Base-by-base conservation (phyloP, 2,888 invertebrate genomes). In the Oscheius sp. region DNA sequence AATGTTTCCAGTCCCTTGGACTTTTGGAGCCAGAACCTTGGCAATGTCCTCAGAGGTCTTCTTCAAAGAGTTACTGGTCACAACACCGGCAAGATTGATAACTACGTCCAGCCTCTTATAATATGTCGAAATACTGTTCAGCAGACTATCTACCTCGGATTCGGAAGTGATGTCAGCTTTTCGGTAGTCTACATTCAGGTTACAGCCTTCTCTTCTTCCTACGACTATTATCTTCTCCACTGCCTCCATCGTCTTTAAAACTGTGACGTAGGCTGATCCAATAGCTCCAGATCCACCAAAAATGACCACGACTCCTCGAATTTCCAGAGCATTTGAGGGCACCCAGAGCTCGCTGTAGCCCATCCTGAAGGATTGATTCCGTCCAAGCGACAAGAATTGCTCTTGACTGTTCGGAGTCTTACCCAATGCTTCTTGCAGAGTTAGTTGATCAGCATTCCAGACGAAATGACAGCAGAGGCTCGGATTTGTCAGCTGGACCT, bases 11-110 rank as follows among this genome's bases (percentile, higher is more conserved):
- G 79, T 82, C 4, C 82, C 77, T 2, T 7, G 5, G 29, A 79
- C 76, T 66, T 84, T 82, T 4, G 79, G 58, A 2, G 70, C 29
- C 7, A 85, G 33, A 3, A 83, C 79, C 9, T 68, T 42, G 7
- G 42, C 13, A 7, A 78, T 74, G 0, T 82, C 81, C 7, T 74
- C 68, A n/a, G n/a, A 32, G 0, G 71, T 51, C 70, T 84, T 84
- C 10, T 70, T 5, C 1, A 81, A 50, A 0, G 53, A 76, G 3
- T 48, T 42, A 1, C 72, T 47, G 1, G 84, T 73, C 42, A 76
- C 72, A 32, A 75, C 35, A n/a, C 84, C 84, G 13, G 76, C 76
- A 32, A 77, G 76, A 35, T 84, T 77, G 29, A 84, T 48, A 9
- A 84, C 47, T 0, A 73, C 70, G 11, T 53, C 51, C 1, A 76